Percentiles rank a stretch among this genome's conserved stretches.
These are phyloP conservation scores for Drosophila carrolli DNA, from an alignment of 1,140 invertebrate species.

Conservation along the genomic window DNA sequence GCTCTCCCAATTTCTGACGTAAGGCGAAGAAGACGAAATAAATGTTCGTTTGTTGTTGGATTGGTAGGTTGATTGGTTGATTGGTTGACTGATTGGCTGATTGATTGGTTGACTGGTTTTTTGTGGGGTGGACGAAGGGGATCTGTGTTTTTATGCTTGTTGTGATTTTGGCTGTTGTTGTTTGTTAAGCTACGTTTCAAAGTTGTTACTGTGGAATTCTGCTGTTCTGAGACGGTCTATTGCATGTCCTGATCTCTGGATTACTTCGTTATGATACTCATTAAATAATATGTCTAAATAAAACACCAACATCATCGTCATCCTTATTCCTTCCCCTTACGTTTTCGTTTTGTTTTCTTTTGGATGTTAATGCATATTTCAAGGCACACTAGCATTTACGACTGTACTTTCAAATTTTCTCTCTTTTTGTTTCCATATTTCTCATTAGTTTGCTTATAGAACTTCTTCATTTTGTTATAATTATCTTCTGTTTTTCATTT, in stretches of 20 bases:
- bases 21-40: slow-evolving; percentile 61
- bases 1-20: slow-evolving; percentile 40
- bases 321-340: slow-evolving; percentile 30
- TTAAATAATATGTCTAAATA: slow-evolving; percentile 44
- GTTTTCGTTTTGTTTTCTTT: slow-evolving; percentile 43
- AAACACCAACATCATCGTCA: slow-evolving; percentile 48
- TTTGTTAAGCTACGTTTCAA: slow-evolving; percentile 26
- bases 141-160: slow-evolving; percentile 75
- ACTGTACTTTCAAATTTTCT: slow-evolving; percentile 75
- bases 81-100: slow-evolving; percentile 34
- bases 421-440: slow-evolving; percentile 42
- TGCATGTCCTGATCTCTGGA: slow-evolving; percentile 19
- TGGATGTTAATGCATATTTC: slow-evolving; percentile 75
- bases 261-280: slow-evolving; percentile 24
- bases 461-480: slow-evolving; percentile 34
- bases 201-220: slow-evolving; percentile 35
- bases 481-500: slow-evolving; percentile 48
- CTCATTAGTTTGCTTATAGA: slow-evolving; percentile 35
- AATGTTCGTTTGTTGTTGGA: slow-evolving; percentile 46
- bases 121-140: slow-evolving; percentile 37
- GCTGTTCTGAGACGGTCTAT: slow-evolving; percentile 55
- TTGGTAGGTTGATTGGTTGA: slow-evolving; percentile 43
- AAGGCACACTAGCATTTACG: slow-evolving; percentile 83
- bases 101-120: slow-evolving; percentile 10
- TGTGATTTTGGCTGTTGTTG: slow-evolving; percentile 57